Evolutionary conservation across 2,888 invertebrate genomes (phyloP).

Genomic region (Dusona sp.): DNA sequence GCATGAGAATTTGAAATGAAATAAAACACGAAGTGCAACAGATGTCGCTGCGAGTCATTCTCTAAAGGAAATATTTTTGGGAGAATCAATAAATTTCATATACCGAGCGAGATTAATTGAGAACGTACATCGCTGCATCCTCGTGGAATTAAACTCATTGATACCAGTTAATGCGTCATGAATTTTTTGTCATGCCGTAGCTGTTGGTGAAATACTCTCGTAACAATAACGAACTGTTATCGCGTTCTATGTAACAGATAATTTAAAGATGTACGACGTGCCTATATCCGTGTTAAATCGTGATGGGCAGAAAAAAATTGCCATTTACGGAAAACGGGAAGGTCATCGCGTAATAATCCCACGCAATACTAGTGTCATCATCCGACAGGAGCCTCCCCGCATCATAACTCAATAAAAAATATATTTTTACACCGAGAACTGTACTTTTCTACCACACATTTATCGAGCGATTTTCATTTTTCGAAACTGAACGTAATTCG

Average conservation of each 20-base stretch:
- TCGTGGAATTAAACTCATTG: neutral
- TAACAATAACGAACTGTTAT: neutral
- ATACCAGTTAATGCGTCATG: neutral
- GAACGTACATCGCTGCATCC: neutral
- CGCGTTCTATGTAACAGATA: neutral
- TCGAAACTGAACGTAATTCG: neutral
- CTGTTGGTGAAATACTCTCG: neutral
- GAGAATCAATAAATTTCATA: neutral
- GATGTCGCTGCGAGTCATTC: conserved; percentile 40
- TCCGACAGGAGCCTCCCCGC: neutral
- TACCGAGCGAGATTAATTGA: neutral
- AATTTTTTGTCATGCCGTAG: conserved; percentile 6
- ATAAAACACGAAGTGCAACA: neutral
- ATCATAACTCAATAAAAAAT: conserved; percentile 10
- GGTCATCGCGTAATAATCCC: conserved; percentile 31
- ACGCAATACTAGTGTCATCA: neutral
- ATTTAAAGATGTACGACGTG: neutral
- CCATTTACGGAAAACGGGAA: conserved; percentile 34
- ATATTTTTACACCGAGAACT: neutral
- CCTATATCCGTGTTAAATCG: neutral
- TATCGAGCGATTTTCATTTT: neutral
- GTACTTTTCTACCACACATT: neutral
- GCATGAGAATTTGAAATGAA: neutral
- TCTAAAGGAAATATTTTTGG: neutral
- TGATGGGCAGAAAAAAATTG: neutral